phyloP scores from a whole-genome alignment of 92 coral and sea anemone species.

The Palythoa grandis region DNA sequence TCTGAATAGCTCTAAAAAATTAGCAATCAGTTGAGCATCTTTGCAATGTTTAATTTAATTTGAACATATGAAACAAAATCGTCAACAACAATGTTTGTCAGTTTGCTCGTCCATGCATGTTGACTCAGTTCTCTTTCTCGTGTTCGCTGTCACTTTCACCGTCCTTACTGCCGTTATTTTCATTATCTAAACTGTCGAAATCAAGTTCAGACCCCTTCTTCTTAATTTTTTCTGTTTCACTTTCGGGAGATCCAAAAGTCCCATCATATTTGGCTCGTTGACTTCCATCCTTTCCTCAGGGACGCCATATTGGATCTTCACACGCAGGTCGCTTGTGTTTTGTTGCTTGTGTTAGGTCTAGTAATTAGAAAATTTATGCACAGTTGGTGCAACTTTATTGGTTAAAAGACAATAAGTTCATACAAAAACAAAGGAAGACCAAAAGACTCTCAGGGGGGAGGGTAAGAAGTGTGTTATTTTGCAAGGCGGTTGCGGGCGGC shows the following conservation, averaged over 20 bases:
- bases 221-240: not conserved
- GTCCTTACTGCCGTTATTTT: not conserved
- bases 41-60: not conserved
- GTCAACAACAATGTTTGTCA: not conserved
- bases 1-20: not conserved
- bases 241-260: not conserved
- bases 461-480: not conserved
- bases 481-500: not conserved
- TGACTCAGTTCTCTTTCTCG: not conserved
- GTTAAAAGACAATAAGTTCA: not conserved
- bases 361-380: not conserved
- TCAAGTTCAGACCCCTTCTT: not conserved
- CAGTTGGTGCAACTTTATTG: conserved; percentile 2
- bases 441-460: not conserved
- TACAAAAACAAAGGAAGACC: not conserved
- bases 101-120: not conserved
- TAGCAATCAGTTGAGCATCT: not conserved
- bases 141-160: not conserved
- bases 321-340: not conserved
- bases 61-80: not conserved
- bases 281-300: not conserved
- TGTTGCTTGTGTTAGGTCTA: not conserved
- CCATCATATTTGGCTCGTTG: not conserved
- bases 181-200: not conserved
- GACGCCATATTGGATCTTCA: not conserved